phyloP scores from a whole-genome alignment of 2,113 vertebrate genomes.

The Butorides virescens region DNA sequence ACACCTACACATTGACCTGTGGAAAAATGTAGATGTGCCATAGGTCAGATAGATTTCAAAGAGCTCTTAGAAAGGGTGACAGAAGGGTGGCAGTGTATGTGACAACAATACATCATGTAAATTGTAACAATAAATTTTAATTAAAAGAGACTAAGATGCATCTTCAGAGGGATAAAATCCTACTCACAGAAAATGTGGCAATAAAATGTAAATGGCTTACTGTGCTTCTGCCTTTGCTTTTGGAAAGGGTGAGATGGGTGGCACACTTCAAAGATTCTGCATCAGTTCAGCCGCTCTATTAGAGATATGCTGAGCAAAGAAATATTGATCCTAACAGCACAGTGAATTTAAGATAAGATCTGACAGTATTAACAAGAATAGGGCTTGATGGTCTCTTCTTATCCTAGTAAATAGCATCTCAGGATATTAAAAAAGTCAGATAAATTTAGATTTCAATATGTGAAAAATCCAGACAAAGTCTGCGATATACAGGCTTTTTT shows the following conservation, averaged over 20 bases:
- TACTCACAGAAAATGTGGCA: background rate
- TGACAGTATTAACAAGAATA: background rate
- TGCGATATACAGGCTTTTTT: background rate
- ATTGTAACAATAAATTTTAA: slow-evolving; percentile 9
- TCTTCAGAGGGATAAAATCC: background rate
- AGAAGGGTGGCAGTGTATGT: background rate
- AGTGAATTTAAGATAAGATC: slow-evolving; percentile 10
- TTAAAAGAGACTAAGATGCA: background rate
- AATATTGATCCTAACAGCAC: slow-evolving; percentile 13
- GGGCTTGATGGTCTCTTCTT: background rate
- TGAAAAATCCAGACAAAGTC: background rate
- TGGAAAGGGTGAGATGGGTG: background rate
- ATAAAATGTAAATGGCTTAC: background rate
- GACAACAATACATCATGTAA: background rate
- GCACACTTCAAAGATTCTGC: background rate
- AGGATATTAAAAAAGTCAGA: background rate
- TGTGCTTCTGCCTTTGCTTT: background rate
- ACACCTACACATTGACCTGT: background rate
- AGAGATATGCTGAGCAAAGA: slow-evolving; percentile 6
- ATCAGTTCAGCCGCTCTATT: background rate
- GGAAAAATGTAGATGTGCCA: background rate
- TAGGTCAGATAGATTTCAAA: background rate
- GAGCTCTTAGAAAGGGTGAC: background rate
- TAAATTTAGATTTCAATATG: background rate
- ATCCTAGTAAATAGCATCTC: background rate